phyloP scores from a whole-genome alignment of 1,140 invertebrate genomes.

The Stegodyphus mimosarum region DNA sequence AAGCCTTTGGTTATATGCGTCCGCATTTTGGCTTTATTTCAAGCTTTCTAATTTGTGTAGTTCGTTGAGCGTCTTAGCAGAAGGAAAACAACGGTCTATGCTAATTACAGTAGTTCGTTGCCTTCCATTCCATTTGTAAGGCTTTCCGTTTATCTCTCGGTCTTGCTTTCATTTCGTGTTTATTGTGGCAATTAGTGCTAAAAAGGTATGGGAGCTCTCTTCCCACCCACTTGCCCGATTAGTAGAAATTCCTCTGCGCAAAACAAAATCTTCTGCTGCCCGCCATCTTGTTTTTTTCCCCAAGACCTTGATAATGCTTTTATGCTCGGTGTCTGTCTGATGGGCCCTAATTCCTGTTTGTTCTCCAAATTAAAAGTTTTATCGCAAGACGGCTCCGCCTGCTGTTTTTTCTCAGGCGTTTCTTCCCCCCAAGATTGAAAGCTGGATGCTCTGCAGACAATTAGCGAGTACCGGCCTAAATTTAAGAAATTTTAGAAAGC shows the following conservation, averaged over 20 bases:
- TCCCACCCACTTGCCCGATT: constrained; percentile 52
- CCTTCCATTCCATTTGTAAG: constrained; percentile 56
- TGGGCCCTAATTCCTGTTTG: constrained; percentile 57
- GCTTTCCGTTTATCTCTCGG: constrained; percentile 57
- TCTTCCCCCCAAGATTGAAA: constrained; percentile 51
- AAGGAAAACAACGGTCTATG: constrained; percentile 60
- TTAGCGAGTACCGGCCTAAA: constrained; percentile 38
- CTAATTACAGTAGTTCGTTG: constrained; percentile 58
- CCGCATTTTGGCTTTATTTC: constrained; percentile 60
- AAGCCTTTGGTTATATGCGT: constrained; percentile 33
- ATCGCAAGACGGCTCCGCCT: constrained; percentile 47
- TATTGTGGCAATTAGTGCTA: constrained; percentile 61
- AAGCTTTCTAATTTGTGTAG: constrained; percentile 61
- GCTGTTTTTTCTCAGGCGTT: constrained; percentile 37
- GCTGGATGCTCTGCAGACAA: constrained; percentile 43
- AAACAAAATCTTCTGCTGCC: constrained; percentile 24
- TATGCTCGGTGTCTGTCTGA: constrained; percentile 55
- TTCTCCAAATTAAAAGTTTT: constrained; percentile 59
- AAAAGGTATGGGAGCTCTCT: constrained; percentile 47
- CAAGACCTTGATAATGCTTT: constrained; percentile 57
- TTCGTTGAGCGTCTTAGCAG: constrained; percentile 52
- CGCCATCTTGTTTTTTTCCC: constrained; percentile 45
- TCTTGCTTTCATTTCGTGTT: constrained; percentile 60
- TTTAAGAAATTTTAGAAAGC: constrained; percentile 29
- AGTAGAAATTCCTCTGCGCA: constrained; percentile 53